phyloP scores from a whole-genome alignment of 1,140 invertebrate species.

The Chironomus striatipennis region DNA sequence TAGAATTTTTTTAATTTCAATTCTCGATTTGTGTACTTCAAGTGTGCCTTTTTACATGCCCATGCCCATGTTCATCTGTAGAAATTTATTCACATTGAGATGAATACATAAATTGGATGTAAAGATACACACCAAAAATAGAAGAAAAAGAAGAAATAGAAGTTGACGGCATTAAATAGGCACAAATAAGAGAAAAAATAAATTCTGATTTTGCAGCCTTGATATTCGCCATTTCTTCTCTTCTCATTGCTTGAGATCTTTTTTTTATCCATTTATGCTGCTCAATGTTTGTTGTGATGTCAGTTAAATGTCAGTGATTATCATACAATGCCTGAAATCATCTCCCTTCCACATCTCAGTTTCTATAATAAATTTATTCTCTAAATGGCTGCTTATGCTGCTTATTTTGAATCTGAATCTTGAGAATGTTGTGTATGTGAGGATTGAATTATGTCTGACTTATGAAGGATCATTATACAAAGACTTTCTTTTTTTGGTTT shows the following conservation, averaged over 20 bases:
- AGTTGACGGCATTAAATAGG: background rate
- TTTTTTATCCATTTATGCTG: background rate
- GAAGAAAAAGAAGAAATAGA: too few relatives aligned
- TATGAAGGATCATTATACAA: constrained; percentile 21
- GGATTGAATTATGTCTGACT: constrained; percentile 22
- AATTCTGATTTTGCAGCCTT: background rate
- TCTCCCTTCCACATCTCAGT: background rate
- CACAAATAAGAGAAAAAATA: background rate
- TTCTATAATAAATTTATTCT: too few relatives aligned
- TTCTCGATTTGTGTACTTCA: background rate
- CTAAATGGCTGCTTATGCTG: background rate
- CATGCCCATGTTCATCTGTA: too few relatives aligned
- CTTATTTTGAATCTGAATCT: background rate
- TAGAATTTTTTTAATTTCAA: background rate
- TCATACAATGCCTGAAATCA: background rate
- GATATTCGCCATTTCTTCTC: constrained; percentile 4
- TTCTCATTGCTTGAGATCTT: background rate
- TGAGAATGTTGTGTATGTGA: background rate
- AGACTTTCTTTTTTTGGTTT: background rate
- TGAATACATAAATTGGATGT: background rate
- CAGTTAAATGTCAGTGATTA: constrained; percentile 20
- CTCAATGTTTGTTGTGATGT: background rate
- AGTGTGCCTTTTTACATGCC: background rate
- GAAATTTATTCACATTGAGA: background rate
- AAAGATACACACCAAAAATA: background rate